These are phyloP conservation scores for Bubo blakistoni DNA, from an alignment of 2,113 vertebrate genomes.

Conservation along the genomic window DNA sequence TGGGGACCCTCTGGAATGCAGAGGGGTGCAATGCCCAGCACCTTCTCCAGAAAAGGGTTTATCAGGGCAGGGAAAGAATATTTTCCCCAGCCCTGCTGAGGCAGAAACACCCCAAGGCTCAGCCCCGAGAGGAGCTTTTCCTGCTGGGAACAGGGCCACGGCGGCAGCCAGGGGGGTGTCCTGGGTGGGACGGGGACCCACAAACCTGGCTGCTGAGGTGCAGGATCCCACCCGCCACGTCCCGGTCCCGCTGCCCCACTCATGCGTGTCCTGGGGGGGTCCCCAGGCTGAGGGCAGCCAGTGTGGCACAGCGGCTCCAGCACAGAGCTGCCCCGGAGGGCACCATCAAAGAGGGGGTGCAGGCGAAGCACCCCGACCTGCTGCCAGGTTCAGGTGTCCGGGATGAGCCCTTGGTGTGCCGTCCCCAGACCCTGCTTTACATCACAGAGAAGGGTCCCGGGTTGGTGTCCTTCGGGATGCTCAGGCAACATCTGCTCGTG, in stretches of 20 bases:
- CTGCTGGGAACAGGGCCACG: neutral
- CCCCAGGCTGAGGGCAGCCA: neutral
- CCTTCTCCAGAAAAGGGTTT: neutral
- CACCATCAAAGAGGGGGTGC: neutral
- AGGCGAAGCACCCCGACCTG: accelerated
- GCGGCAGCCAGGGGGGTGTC: no score
- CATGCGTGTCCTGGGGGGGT: neutral
- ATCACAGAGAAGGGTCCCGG: neutral
- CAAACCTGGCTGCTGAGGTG: neutral
- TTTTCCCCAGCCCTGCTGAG: neutral
- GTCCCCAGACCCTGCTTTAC: neutral
- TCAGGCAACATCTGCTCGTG: neutral
- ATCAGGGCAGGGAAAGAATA: neutral
- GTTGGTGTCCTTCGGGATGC: neutral
- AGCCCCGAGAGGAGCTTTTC: neutral
- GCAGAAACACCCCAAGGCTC: neutral
- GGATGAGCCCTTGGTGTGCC: neutral
- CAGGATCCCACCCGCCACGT: neutral
- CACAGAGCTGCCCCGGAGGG: neutral
- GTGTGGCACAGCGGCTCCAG: no score
- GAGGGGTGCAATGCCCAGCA: neutral
- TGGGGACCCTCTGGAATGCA: neutral
- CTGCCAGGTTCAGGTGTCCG: neutral
- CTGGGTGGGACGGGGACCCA: neutral
- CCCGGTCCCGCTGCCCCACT: neutral